These are phyloP conservation scores for Galerucella calmariensis DNA, from an alignment of 2,888 invertebrate species.

Conservation along the genomic window DNA sequence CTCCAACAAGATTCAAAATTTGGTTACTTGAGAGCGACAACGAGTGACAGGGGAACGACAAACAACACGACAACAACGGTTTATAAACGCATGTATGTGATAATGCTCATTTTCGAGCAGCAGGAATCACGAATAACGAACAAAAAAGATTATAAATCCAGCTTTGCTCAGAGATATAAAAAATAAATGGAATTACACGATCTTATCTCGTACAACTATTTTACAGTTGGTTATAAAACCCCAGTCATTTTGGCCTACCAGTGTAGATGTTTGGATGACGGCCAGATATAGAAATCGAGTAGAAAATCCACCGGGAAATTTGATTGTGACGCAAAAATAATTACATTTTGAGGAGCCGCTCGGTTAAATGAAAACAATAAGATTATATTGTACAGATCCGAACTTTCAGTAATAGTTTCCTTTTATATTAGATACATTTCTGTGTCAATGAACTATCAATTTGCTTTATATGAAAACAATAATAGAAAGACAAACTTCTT, in stretches of 20 bases:
- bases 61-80: no score
- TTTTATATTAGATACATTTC: no score
- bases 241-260: slow-evolving; percentile 52
- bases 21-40: no score
- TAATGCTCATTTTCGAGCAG: no score
- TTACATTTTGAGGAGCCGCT: slow-evolving; percentile 48
- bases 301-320: slow-evolving; percentile 55
- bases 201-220: slow-evolving; percentile 38
- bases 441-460: no score
- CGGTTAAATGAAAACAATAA: slow-evolving; percentile 47
- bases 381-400: slow-evolving; percentile 35
- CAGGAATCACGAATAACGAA: no score
- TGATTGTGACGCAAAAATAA: slow-evolving; percentile 48
- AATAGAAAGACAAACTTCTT: no score
- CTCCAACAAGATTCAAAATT: no score
- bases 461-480: no score
- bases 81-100: no score
- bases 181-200: background rate
- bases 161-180: background rate
- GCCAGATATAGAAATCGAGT: slow-evolving; percentile 60
- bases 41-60: no score
- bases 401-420: slow-evolving; percentile 1
- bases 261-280: slow-evolving; percentile 50
- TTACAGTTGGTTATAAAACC: slow-evolving; percentile 61
- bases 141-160: background rate